These are phyloP conservation scores for Diceros bicornis DNA, from an alignment of 2,797 vertebrate species.

Conservation along the genomic window DNA sequence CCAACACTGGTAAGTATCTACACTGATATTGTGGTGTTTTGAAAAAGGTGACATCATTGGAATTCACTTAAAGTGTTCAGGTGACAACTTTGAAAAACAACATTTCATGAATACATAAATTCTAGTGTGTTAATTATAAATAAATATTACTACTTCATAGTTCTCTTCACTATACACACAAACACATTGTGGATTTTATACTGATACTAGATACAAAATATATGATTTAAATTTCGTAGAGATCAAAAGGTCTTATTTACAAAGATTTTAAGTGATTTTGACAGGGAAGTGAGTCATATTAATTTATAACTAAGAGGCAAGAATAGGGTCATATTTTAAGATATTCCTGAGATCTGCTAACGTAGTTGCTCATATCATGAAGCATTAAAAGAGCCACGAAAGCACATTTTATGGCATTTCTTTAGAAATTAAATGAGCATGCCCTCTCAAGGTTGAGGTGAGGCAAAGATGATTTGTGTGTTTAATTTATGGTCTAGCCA, in stretches of 20 bases:
- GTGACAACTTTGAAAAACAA: slow-evolving; percentile 9
- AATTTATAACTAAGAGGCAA: slow-evolving; percentile 60
- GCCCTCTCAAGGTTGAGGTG: slow-evolving; percentile 54
- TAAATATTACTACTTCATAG: neutral
- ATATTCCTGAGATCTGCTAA: slow-evolving; percentile 64
- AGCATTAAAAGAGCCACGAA: slow-evolving; percentile 64
- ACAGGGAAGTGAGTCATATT: slow-evolving; percentile 39
- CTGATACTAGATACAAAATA: slow-evolving; percentile 20
- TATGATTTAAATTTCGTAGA: slow-evolving; percentile 36
- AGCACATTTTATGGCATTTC: slow-evolving; percentile 57
- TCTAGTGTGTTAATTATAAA: neutral
- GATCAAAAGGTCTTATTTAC: slow-evolving; percentile 70
- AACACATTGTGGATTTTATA: neutral
- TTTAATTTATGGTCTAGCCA: slow-evolving; percentile 64
- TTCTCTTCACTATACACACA: neutral
- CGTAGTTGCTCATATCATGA: slow-evolving; percentile 64
- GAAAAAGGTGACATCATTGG: neutral
- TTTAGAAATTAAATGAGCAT: slow-evolving; percentile 58
- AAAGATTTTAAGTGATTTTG: slow-evolving; percentile 65
- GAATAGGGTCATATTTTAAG: slow-evolving; percentile 69
- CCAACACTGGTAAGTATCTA: neutral
- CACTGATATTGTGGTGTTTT: neutral
- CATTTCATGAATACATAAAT: neutral
- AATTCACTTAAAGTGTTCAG: slow-evolving; percentile 27
- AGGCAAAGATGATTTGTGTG: slow-evolving; percentile 56